These are phyloP conservation scores for Phylloscopus whistleri DNA, from an alignment of 2,113 vertebrate genomes.

Conservation along the genomic window DNA sequence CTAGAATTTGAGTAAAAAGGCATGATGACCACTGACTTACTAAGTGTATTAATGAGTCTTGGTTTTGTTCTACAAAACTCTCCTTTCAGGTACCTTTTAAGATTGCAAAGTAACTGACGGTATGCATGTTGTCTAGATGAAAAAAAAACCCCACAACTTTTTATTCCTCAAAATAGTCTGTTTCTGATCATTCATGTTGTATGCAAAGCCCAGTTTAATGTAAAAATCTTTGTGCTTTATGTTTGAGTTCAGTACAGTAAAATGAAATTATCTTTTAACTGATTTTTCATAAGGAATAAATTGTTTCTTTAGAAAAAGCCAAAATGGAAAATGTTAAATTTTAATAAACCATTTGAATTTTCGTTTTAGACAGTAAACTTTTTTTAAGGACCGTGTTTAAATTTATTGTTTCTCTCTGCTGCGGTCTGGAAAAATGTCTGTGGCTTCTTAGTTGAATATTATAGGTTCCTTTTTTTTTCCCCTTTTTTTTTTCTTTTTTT, in stretches of 20 bases:
- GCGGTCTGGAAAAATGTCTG: conserved; percentile 58
- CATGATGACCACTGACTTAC: conserved; percentile 62
- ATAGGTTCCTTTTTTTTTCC: neutral
- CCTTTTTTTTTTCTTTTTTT: neutral
- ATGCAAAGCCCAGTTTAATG: conserved; percentile 49
- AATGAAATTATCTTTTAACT: conserved; percentile 16
- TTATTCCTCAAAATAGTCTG: conserved; percentile 31
- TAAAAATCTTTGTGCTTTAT: conserved; percentile 61
- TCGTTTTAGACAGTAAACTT: conserved; percentile 49
- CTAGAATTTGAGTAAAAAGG: conserved; percentile 60
- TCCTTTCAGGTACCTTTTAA: conserved; percentile 65
- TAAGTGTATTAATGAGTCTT: conserved; percentile 48
- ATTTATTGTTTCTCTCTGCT: conserved; percentile 63
- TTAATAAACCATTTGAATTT: conserved; percentile 53
- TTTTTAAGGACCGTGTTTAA: conserved; percentile 59
- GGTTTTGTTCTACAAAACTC: conserved; percentile 57
- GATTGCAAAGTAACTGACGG: conserved; percentile 53
- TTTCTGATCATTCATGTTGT: conserved; percentile 39
- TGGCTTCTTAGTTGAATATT: conserved; percentile 69
- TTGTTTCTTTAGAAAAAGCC: conserved; percentile 62
- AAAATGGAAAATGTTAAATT: conserved; percentile 52
- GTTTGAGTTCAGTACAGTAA: conserved; percentile 30
- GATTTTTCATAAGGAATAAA: conserved; percentile 43
- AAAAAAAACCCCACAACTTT: neutral
- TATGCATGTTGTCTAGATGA: conserved; percentile 48